A percentile compares a stretch with the other conserved stretches of the same genome.
Evolutionary conservation across 2,113 vertebrate genomes (phyloP).

Genomic region (Coregonus clupeaformis): DNA sequence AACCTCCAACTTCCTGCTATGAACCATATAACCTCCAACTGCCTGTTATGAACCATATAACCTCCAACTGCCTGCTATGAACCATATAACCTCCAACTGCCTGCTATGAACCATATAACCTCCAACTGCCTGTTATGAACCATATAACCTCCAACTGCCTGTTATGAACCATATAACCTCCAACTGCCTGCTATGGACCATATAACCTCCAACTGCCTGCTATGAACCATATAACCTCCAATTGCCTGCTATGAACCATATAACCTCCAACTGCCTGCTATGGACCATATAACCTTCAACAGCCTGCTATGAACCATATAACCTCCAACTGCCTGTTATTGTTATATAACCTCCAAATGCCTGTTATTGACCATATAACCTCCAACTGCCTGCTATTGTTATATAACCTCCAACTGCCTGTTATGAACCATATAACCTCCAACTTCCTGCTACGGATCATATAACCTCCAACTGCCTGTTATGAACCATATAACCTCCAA

Average conservation of each 20-base stretch:
- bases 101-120: too few relatives aligned
- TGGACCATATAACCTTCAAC: too few relatives aligned
- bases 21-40: constrained; percentile 30
- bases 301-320: constrained; percentile 36
- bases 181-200: constrained; percentile 24
- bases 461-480: too few relatives aligned
- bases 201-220: constrained; percentile 31
- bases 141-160: constrained; percentile 32
- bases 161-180: constrained; percentile 34
- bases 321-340: constrained; percentile 25
- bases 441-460: constrained; percentile 23
- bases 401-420: too few relatives aligned
- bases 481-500: constrained; percentile 31
- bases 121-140: too few relatives aligned
- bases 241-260: constrained; percentile 27
- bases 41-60: constrained; percentile 32
- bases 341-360: constrained; percentile 32
- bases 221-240: constrained; percentile 32
- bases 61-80: constrained; percentile 26
- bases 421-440: constrained; percentile 34
- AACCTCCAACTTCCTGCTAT: constrained; percentile 29
- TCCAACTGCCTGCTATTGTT: constrained; percentile 23
- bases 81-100: constrained; percentile 29
- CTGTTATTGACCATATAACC: constrained; percentile 35
- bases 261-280: constrained; percentile 29